phyloP scores from a whole-genome alignment of 2,113 vertebrate genomes.

The Podiceps cristatus region DNA sequence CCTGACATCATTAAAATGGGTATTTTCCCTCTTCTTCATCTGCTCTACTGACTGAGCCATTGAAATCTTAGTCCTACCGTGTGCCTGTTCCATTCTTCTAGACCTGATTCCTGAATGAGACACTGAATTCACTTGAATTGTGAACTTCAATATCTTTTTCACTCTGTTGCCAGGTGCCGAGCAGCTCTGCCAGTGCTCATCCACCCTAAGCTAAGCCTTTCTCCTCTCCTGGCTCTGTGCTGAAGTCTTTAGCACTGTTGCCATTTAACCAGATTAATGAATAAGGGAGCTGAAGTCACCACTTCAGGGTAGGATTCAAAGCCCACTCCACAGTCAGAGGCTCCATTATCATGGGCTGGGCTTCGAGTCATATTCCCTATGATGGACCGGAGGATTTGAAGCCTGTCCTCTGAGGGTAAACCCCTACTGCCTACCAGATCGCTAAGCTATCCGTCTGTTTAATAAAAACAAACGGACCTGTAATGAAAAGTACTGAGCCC shows the following conservation, averaged over 20 bases:
- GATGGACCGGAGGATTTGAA: background rate
- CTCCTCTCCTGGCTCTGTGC: background rate
- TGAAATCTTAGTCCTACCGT: background rate
- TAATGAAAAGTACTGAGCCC: background rate
- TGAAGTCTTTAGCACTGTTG: background rate
- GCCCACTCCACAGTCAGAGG: background rate
- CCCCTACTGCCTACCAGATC: background rate
- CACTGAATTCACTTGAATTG: background rate
- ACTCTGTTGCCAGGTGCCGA: background rate
- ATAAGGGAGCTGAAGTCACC: background rate
- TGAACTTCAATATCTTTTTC: background rate
- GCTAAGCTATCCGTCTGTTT: background rate
- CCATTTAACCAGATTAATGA: background rate
- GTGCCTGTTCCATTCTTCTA: background rate
- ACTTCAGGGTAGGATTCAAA: background rate
- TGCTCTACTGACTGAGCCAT: background rate
- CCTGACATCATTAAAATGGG: background rate
- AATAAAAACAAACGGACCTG: background rate
- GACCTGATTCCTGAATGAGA: background rate
- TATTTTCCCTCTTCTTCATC: background rate
- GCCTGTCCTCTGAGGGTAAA: background rate
- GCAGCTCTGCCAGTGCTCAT: background rate
- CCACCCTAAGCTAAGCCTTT: background rate
- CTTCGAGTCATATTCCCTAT: background rate
- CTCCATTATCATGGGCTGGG: background rate